Percentiles rank a stretch among this genome's conserved stretches.
Evolutionary conservation across 2,888 invertebrate species (phyloP).

Genomic region (Troides helena): DNA sequence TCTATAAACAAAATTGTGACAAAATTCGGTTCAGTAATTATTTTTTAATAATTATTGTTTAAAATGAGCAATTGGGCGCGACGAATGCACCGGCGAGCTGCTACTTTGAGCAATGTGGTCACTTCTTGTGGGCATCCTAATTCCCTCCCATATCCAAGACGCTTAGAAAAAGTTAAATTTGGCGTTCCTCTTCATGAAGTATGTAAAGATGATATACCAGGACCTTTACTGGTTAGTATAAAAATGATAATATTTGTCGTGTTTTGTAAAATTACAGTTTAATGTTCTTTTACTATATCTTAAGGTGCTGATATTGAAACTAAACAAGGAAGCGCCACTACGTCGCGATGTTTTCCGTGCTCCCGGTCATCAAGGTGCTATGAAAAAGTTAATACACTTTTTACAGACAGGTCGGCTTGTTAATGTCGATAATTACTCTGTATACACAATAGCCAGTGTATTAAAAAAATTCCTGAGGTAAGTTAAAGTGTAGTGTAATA

Average conservation of each 20-base stretch:
- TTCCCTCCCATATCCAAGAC: constrained; percentile 87
- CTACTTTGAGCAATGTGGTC: constrained; percentile 93
- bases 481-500: constrained; percentile 26
- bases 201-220: constrained; percentile 97
- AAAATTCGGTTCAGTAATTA: constrained; percentile 13
- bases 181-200: constrained; percentile 95
- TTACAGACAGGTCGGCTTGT: constrained; percentile 93
- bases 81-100: constrained; percentile 94
- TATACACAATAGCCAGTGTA: constrained; percentile 98
- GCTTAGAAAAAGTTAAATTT: constrained; percentile 96
- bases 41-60: constrained; percentile 36
- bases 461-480: constrained; percentile 95
- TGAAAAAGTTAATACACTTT: constrained; percentile 96
- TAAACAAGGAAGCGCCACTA: constrained; percentile 96
- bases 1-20: not conserved
- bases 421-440: constrained; percentile 96
- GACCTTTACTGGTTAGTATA: constrained; percentile 89
- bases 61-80: constrained; percentile 95
- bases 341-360: constrained; percentile 97
- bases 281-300: constrained; percentile 41
- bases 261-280: constrained; percentile 28
- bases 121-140: constrained; percentile 94
- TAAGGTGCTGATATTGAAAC: constrained; percentile 92
- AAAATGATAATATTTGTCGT: constrained; percentile 8
- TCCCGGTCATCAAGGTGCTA: constrained; percentile 96